Percentiles rank a stretch among this genome's conserved stretches.
Evolutionary conservation across 2,888 invertebrate genomes (phyloP).

Genomic region (Prosapia bicincta): DNA sequence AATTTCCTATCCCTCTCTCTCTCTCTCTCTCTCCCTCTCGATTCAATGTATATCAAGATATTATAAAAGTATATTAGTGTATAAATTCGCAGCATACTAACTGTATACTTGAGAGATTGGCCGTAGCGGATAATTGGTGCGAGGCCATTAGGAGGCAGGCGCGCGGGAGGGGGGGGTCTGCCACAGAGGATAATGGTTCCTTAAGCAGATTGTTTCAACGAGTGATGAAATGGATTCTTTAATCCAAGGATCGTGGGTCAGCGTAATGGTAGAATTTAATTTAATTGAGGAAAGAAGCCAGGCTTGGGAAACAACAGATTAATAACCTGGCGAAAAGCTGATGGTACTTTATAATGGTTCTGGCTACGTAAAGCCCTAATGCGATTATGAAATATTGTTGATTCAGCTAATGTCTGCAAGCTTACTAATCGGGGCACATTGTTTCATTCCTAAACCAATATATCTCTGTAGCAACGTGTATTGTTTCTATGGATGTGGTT

Average conservation of each 20-base stretch:
- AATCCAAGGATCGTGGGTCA: neutral
- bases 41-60: too few relatives aligned
- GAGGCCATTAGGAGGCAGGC: neutral
- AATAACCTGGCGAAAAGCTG: neutral
- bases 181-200: neutral
- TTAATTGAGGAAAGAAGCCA: neutral
- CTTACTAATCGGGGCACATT: neutral
- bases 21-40: too few relatives aligned
- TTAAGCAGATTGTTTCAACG: neutral
- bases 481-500: neutral
- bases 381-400: neutral
- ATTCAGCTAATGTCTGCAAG: neutral
- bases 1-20: too few relatives aligned
- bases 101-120: too few relatives aligned
- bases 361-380: neutral
- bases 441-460: neutral
- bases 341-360: neutral
- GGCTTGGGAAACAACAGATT: neutral
- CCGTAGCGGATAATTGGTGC: neutral
- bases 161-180: neutral
- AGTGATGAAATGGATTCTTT: conserved; percentile 2
- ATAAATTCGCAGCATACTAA: too few relatives aligned
- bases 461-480: neutral
- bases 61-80: too few relatives aligned
- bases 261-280: neutral